Evolutionary conservation across 2,888 invertebrate species (phyloP).

Genomic region (Catocala fraxini): DNA sequence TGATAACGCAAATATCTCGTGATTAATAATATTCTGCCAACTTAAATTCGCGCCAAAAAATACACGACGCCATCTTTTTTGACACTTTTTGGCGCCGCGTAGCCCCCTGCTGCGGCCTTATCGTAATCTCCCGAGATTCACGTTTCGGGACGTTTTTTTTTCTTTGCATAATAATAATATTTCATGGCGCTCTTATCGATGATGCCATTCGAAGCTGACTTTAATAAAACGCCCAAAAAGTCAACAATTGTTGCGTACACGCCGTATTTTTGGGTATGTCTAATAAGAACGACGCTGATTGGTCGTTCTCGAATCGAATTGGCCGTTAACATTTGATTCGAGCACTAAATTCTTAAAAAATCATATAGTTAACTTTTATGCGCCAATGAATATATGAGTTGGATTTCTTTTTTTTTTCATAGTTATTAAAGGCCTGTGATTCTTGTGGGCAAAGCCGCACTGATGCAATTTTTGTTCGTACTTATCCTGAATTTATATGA

Average conservation of each 20-base stretch:
- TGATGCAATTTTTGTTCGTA: no score
- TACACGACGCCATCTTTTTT: conserved; percentile 61
- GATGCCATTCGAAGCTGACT: conserved; percentile 42
- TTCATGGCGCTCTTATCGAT: conserved; percentile 53
- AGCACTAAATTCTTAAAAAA: conserved; percentile 12
- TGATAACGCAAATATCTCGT: conserved; percentile 56
- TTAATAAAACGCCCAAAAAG: conserved; percentile 49
- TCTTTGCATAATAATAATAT: conserved; percentile 62
- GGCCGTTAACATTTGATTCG: conserved; percentile 28
- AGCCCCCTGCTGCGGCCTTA: conserved; percentile 64
- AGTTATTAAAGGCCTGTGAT: no score
- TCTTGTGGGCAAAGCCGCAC: no score
- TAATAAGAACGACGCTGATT: conserved; percentile 25
- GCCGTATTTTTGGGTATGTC: conserved; percentile 30
- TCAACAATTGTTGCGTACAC: conserved; percentile 36
- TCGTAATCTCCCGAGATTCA: conserved; percentile 67
- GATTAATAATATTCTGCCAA: conserved; percentile 58
- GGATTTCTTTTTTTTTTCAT: not conserved
- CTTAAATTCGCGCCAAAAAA: conserved; percentile 54
- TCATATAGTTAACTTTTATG: conserved; percentile 1
- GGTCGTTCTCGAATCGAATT: conserved; percentile 24
- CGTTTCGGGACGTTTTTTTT: conserved; percentile 53
- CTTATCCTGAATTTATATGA: no score
- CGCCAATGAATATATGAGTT: not conserved
- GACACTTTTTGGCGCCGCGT: conserved; percentile 70